Evolutionary conservation across 2,888 invertebrate genomes (phyloP).

Genomic region (Dicranocentrus wangi): DNA sequence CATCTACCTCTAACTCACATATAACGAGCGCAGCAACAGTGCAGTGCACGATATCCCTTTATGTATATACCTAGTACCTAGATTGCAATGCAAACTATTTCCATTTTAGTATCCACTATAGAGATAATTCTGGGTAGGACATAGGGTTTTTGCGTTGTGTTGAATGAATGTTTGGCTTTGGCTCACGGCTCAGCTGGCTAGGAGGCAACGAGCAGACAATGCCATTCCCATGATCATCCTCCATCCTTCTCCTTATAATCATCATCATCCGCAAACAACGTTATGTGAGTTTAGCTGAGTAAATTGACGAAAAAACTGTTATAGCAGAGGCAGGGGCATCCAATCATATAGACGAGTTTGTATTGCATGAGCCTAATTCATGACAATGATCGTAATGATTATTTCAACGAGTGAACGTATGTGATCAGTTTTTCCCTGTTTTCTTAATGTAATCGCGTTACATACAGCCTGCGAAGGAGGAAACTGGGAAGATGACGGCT

Average conservation of each 20-base stretch:
- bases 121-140: conserved; percentile 46
- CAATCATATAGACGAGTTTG: neutral
- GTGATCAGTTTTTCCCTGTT: conserved; percentile 40
- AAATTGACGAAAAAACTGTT: conserved; percentile 53
- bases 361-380: conserved; percentile 51
- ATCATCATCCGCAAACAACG: conserved; percentile 35
- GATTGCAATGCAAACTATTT: conserved; percentile 5
- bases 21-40: neutral
- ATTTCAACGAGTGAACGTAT: conserved; percentile 37
- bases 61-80: too few species aligned
- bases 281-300: conserved; percentile 53
- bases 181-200: conserved; percentile 52
- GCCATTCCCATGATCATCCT: conserved; percentile 44
- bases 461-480: too few species aligned
- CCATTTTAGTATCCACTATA: neutral
- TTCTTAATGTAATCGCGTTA: conserved; percentile 21
- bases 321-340: conserved; percentile 9
- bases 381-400: conserved; percentile 43
- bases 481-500: conserved; percentile 47
- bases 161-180: too few species aligned
- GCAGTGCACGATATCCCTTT: conserved; percentile 3
- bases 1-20: neutral
- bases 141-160: conserved; percentile 39
- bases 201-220: conserved; percentile 46
- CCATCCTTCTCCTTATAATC: conserved; percentile 30